Percentiles rank a stretch among this genome's conserved stretches.
phyloP scores from a whole-genome alignment of 2,797 vertebrate genomes.

The Liparis tanakae region DNA sequence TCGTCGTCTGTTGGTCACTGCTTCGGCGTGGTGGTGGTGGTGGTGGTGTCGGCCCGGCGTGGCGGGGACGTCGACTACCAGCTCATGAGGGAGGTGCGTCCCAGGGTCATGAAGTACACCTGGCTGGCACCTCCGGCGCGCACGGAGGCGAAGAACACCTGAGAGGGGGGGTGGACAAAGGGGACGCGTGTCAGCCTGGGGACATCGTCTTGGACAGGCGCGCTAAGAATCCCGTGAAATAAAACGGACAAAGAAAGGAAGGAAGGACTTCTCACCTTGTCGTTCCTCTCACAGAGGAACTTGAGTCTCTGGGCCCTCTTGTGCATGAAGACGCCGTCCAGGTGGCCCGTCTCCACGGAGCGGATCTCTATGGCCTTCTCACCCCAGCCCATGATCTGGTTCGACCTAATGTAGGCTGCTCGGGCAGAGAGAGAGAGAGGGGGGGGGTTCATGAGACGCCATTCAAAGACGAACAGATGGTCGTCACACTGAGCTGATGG shows the following conservation, averaged over 20 bases:
- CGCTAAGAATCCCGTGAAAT: neutral
- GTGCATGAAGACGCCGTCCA: constrained; percentile 95
- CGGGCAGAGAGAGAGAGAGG: neutral
- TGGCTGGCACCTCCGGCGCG: constrained; percentile 92
- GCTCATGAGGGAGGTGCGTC: constrained; percentile 92
- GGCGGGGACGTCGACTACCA: constrained; percentile 82
- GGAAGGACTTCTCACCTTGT: constrained; percentile 82
- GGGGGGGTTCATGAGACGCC: neutral
- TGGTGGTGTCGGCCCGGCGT: constrained; percentile 75
- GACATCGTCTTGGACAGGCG: neutral
- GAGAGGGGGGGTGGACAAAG: neutral
- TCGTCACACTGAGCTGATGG: neutral
- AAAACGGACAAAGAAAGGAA: neutral
- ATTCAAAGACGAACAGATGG: neutral
- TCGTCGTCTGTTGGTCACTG: constrained; percentile 78
- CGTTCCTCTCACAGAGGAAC: constrained; percentile 93
- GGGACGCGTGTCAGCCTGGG: too few relatives aligned
- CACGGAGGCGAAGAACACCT: constrained; percentile 93
- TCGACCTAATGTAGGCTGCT: constrained; percentile 93
- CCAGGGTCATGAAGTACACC: constrained; percentile 95
- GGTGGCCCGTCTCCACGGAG: constrained; percentile 92
- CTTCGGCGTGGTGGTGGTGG: constrained; percentile 64
- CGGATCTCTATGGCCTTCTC: constrained; percentile 96
- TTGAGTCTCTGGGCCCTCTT: constrained; percentile 94
- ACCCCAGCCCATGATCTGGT: constrained; percentile 97